phyloP scores from a whole-genome alignment of 2,113 vertebrate genomes.

The Centropristis striata region DNA sequence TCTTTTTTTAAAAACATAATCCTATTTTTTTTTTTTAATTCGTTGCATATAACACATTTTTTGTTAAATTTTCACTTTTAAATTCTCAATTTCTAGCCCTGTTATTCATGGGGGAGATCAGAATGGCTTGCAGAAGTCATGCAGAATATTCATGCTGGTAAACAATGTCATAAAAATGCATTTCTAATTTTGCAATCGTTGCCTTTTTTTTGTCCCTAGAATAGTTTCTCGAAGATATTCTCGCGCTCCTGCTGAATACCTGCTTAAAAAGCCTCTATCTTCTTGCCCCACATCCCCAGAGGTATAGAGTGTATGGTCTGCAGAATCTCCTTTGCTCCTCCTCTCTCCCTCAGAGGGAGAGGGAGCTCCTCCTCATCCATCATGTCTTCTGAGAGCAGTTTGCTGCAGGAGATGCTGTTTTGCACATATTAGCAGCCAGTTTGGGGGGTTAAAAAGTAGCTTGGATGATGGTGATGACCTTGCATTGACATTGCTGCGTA shows the following conservation, averaged over 20 bases:
- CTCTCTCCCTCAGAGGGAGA: conserved; percentile 31
- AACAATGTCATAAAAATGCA: conserved; percentile 84
- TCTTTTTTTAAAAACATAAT: conserved; percentile 70
- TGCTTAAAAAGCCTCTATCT: conserved; percentile 52
- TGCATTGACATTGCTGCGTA: conserved; percentile 45
- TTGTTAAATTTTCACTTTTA: conserved; percentile 53
- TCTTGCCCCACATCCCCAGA: conserved; percentile 57
- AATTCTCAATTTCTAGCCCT: conserved; percentile 76
- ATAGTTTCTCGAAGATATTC: conserved; percentile 61
- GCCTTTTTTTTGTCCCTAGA: conserved; percentile 54
- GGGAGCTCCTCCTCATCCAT: conserved; percentile 39
- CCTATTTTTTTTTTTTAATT: conserved; percentile 54
- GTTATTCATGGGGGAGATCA: conserved; percentile 66
- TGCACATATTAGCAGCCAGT: conserved; percentile 44
- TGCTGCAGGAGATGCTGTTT: conserved; percentile 50
- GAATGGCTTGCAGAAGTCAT: conserved; percentile 85
- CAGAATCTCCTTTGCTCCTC: conserved; percentile 29
- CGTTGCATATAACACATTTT: conserved; percentile 76
- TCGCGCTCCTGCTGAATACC: conserved; percentile 48
- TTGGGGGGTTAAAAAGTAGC: conserved; percentile 24
- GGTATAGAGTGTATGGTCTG: conserved; percentile 60
- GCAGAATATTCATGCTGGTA: conserved; percentile 88
- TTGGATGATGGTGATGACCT: conserved; percentile 30
- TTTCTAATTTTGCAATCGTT: conserved; percentile 70
- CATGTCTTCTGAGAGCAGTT: conserved; percentile 34